Evolutionary conservation across 2,888 invertebrate genomes (phyloP).

Genomic region (Osmoderma eremita): DNA sequence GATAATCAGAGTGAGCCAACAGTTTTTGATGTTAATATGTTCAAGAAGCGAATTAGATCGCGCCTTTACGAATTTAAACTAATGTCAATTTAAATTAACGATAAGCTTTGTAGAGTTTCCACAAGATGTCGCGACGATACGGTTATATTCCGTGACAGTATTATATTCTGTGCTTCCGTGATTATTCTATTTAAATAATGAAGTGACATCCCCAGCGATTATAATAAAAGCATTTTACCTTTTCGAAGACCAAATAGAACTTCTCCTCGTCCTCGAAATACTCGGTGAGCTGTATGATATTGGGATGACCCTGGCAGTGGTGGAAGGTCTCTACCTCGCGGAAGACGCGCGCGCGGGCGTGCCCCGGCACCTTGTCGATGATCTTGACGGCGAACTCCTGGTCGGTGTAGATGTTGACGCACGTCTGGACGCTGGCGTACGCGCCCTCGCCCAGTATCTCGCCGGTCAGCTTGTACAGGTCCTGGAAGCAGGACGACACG

Average conservation of each 20-base stretch:
- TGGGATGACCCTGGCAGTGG: slow-evolving; percentile 96
- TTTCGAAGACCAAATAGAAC: slow-evolving; percentile 98
- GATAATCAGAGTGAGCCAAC: no score
- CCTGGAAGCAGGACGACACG: slow-evolving; percentile 92
- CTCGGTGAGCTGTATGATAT: slow-evolving; percentile 97
- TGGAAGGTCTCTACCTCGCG: slow-evolving; percentile 99
- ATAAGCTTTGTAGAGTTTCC: no score
- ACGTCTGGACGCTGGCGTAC: slow-evolving; percentile 95
- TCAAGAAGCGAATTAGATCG: no score
- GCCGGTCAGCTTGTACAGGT: slow-evolving; percentile 93
- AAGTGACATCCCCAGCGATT: no score
- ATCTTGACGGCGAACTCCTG: slow-evolving; percentile 98
- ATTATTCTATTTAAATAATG: no score
- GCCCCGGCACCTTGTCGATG: slow-evolving; percentile 94
- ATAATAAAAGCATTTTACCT: slow-evolving; percentile 66
- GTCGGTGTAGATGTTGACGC: slow-evolving; percentile 89
- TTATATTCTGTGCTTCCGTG: no score
- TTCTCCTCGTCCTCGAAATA: slow-evolving; percentile 97
- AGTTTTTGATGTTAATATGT: no score
- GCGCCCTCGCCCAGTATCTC: slow-evolving; percentile 97
- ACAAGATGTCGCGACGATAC: no score
- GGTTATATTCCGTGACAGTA: no score
- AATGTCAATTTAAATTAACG: no score
- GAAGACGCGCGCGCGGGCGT: slow-evolving; percentile 93
- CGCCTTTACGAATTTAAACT: no score